phyloP scores from a whole-genome alignment of 92 coral and sea anemone genomes.

The Paramuricea clavata region DNA sequence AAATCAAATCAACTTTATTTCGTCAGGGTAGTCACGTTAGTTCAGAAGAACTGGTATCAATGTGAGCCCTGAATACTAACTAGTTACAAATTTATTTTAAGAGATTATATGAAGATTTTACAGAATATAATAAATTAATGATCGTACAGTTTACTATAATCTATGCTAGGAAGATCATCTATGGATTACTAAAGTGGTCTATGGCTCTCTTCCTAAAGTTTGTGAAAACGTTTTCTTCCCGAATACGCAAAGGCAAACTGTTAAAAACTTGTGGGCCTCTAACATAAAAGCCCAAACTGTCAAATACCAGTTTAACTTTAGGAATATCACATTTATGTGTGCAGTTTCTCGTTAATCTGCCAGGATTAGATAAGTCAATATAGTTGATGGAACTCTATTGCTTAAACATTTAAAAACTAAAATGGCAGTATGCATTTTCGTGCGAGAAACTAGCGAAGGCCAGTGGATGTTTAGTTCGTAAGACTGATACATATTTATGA shows the following conservation, averaged over 20 bases:
- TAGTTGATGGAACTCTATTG: slow-evolving; percentile 5
- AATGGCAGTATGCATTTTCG: not conserved
- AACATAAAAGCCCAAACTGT: not conserved
- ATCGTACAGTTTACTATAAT: not conserved
- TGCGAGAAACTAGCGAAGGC: not conserved
- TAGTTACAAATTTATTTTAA: not conserved
- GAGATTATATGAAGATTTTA: not conserved
- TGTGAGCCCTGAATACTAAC: not conserved
- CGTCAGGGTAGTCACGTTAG: no score
- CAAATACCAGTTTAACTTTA: slow-evolving; percentile 1
- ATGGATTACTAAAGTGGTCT: not conserved
- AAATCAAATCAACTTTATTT: no score
- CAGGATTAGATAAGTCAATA: not conserved
- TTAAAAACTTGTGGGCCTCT: not conserved
- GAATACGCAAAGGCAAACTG: not conserved
- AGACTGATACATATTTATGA: not conserved
- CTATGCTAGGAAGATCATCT: not conserved
- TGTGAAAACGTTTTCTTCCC: not conserved
- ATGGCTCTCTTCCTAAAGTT: not conserved
- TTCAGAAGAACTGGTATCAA: not conserved
- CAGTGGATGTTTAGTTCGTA: not conserved
- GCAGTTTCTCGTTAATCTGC: not conserved
- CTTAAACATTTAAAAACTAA: slow-evolving; percentile 15
- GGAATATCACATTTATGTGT: not conserved
- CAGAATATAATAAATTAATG: not conserved